phyloP scores from a whole-genome alignment of 2,888 invertebrate genomes.

The Proisotoma minuta region DNA sequence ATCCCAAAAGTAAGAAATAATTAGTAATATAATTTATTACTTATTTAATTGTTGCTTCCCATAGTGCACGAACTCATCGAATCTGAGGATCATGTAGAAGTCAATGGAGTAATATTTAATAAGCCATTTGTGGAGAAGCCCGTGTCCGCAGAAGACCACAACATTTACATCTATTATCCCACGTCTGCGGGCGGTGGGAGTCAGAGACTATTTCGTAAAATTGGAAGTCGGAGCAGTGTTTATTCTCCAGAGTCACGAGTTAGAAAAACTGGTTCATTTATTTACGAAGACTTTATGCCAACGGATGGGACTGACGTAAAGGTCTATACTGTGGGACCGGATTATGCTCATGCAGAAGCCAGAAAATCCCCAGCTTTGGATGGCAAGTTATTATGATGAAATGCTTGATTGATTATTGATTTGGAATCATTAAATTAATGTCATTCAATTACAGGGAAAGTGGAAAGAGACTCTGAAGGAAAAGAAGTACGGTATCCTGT shows the following conservation, averaged over 20 bases:
- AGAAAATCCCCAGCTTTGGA: conserved; percentile 96
- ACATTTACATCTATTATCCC: conserved; percentile 99
- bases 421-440: not conserved
- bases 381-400: conserved; percentile 51
- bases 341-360: conserved; percentile 99
- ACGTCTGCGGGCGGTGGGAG: conserved; percentile 97
- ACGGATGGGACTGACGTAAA: conserved; percentile 87
- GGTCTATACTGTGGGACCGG: conserved; percentile 76
- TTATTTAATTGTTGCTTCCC: conserved; percentile 37
- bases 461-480: conserved; percentile 95
- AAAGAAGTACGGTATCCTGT: conserved; percentile 98
- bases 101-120: conserved; percentile 89
- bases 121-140: conserved; percentile 99
- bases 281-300: conserved; percentile 99
- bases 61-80: conserved; percentile 86
- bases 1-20: conserved; percentile 72
- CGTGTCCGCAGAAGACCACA: conserved; percentile 98
- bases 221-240: conserved; percentile 96
- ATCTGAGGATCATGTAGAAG: conserved; percentile 95
- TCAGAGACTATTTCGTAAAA: conserved; percentile 96
- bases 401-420: not conserved
- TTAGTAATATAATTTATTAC: not conserved
- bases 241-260: conserved; percentile 96
- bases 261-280: conserved; percentile 93
- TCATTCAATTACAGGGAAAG: conserved; percentile 61